Percentiles rank a stretch among this genome's conserved stretches.
Conservation (phyloP, 2,113 vertebrate species). For the Sinosuthora webbiana region DNA sequence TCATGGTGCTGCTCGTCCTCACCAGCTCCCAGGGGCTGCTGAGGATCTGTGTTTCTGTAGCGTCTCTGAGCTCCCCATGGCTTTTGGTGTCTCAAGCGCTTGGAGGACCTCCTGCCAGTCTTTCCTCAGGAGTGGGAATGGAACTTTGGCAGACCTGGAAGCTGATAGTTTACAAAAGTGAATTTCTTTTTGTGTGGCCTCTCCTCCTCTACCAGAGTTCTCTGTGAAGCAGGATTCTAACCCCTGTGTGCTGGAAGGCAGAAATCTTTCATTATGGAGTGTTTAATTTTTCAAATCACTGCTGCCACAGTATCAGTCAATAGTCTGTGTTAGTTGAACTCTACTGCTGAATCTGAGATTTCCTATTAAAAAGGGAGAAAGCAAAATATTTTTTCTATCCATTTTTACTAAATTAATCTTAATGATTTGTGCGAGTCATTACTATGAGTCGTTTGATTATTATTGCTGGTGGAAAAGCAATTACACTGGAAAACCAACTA, state of each 20-base stretch:
- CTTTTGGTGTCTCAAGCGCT: neutral
- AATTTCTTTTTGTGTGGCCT: neutral
- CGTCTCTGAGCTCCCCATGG: rapidly evolving
- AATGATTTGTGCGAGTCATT: neutral
- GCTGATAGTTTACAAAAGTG: neutral
- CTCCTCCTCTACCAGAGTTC: neutral
- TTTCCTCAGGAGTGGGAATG: neutral
- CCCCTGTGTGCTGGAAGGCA: neutral
- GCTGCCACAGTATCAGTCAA: neutral
- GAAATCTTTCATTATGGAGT: neutral
- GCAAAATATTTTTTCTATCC: neutral
- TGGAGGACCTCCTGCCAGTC: neutral
- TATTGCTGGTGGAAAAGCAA: neutral
- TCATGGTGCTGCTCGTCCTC: rapidly evolving
- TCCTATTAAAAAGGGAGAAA: neutral
- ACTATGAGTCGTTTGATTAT: neutral
- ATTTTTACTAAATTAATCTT: neutral
- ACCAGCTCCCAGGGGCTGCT: rapidly evolving
- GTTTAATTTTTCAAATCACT: neutral
- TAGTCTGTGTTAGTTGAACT: neutral
- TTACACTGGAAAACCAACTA: neutral
- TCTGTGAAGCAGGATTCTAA: neutral
- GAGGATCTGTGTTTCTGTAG: neutral
- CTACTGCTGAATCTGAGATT: neutral
- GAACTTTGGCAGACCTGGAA: neutral